Base-by-base conservation (phyloP, 2,797 vertebrate genomes). In the Arremon brunneinucha region DNA sequence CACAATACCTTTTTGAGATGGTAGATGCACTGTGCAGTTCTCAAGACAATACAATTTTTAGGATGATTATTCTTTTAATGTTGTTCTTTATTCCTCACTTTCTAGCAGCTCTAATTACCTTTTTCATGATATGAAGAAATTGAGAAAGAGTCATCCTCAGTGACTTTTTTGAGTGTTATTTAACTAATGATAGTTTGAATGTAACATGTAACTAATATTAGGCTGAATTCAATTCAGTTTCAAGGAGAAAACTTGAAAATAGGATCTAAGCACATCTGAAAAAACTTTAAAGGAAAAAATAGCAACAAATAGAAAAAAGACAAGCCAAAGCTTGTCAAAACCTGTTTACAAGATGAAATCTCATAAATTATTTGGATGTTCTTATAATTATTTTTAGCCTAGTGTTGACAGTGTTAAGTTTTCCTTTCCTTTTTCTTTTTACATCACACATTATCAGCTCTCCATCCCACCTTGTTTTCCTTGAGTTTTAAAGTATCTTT, bases 291-390 rank as follows among this genome's bases (percentile, higher is more conserved):
- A 69, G 35, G 17, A 5, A 80, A 67, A 89, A 72, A 47, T 8
- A 46, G 2, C 6, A 59, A 19, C 15, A 69, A 52, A 88, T 46
- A 30, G 12, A 50, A 80, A 44, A 90, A 72, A 64, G 11, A 72
- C 76, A 68, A 75, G 3, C 3, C 21, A n/a, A 27, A 68, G 3
- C 26, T 59, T 90, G n/a, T 79, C 78, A 93, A 68, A 53, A 14
- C 8, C 26, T 49, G 18, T 55, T 91, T 89, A 71, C 35, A 41
- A 86, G 53, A 59, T 32, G 53, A 86, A 59, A 70, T 59, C 32
- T 89, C 88, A 91, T 78, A 39, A 89, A 79, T 83, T 83, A 71
- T 95, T 95, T 93, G 47, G 3, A 32, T 63, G 28, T 46, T 69
- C 6, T 37, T 32, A 47, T 11, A 46, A 78, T 56, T 74, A 69